Evolutionary conservation across 2,797 vertebrate species (phyloP).

Genomic region (Coranthus polyacanthus): DNA sequence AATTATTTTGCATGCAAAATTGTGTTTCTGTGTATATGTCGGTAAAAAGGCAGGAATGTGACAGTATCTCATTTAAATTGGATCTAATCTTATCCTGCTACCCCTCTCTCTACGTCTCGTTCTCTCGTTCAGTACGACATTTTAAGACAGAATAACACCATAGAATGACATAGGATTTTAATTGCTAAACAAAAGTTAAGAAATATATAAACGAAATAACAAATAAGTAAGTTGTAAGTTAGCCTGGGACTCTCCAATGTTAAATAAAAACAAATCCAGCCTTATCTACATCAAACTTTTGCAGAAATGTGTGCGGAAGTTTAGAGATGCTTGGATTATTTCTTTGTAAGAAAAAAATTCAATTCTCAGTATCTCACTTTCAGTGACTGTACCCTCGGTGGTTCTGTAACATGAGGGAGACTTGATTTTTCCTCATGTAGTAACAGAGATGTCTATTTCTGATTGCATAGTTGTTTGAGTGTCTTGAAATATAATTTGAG

Average conservation of each 20-base stretch:
- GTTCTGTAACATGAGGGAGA: conserved; percentile 39
- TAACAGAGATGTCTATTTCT: conserved; percentile 48
- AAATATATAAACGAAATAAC: too few relatives aligned
- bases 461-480: conserved; percentile 64
- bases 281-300: too few relatives aligned
- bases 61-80: conserved; percentile 9
- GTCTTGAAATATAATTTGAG: conserved; percentile 56
- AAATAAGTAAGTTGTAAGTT: too few relatives aligned
- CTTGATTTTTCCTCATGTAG: conserved; percentile 52
- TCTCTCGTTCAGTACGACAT: background rate
- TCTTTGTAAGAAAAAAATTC: background rate
- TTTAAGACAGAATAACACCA: too few relatives aligned
- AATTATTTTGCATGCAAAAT: too few relatives aligned
- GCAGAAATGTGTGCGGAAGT: too few relatives aligned
- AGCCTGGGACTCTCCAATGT: too few relatives aligned
- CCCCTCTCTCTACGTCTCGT: background rate
- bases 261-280: too few relatives aligned
- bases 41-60: conserved; percentile 6
- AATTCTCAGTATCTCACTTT: conserved; percentile 30
- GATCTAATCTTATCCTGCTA: background rate
- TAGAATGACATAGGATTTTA: too few relatives aligned
- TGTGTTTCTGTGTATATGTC: background rate
- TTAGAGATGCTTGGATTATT: too few relatives aligned
- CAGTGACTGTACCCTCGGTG: conserved; percentile 16
- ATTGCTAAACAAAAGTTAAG: too few relatives aligned